Conservation (phyloP, 2,113 vertebrate genomes). For the Calyptomena viridis region DNA sequence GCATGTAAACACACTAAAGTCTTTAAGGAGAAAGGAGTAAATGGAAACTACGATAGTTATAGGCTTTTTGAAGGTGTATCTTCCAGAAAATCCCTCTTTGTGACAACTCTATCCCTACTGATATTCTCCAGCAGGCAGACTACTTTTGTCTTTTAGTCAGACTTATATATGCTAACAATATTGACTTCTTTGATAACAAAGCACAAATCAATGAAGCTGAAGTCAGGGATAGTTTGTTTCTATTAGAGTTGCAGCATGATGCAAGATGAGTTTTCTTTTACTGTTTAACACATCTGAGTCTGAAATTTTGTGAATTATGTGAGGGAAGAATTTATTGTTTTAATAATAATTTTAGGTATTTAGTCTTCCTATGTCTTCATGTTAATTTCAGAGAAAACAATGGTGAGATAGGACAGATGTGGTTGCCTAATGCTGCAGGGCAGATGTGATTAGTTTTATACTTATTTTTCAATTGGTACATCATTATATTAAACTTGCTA, state of each 20-base stretch:
- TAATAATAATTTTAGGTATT: not conserved
- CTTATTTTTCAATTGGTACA: not conserved
- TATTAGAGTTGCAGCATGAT: not conserved
- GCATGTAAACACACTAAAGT: not conserved
- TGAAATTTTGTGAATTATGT: not conserved
- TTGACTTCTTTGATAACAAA: not conserved
- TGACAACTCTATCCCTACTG: not conserved
- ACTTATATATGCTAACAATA: not conserved
- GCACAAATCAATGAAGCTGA: not conserved
- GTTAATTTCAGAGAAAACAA: not conserved
- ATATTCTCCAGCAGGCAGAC: not conserved
- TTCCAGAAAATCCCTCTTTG: not conserved
- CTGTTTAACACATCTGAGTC: not conserved
- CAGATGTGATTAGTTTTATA: not conserved
- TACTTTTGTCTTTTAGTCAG: not conserved
- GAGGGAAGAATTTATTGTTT: not conserved
- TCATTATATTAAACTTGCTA: not conserved
- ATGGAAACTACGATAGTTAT: not conserved
- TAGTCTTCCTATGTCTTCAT: not conserved
- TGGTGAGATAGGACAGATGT: not conserved
- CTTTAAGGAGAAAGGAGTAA: not conserved
- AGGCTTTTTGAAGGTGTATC: not conserved
- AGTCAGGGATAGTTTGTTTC: not conserved
- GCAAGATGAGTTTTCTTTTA: not conserved
- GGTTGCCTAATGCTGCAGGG: not conserved